Evolutionary conservation across 2,888 invertebrate genomes (phyloP), one percentile per base, ranked within the genome.

Genomic region (Netelia inedita): DNA sequence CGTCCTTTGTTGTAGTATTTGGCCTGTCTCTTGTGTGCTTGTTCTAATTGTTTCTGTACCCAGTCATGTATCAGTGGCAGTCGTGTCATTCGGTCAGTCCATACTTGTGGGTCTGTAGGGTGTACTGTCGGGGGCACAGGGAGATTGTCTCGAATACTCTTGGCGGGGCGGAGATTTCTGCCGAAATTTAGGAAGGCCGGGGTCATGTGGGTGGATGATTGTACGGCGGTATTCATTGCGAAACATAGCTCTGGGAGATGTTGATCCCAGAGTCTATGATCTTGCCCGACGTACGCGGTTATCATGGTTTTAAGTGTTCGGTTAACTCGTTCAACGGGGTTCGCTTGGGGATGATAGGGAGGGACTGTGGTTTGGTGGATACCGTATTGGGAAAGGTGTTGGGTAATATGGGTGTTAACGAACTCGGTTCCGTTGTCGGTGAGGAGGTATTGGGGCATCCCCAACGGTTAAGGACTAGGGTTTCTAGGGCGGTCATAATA

Each of bases 151-250:
- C 73, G 46, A 1, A 83, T 5, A 0, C 53, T 71, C 5, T 73
- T 78, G 0, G 88, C 75, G 23, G 85, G 75, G 1, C 68, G 11
- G 5, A 86, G 23, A 21, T 89, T 86, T 19, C 87, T 72, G 0
- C 87, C 85, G 71, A 86, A 90, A 28, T 89, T 91, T 2, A 92
- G 73, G 35, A 89, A 90, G 0, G 90, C 88, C 1, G 90, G 89
- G 1, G 88, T 79, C 59, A 86, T 89, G 0, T 89, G 87, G 10
- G 90, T 91, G 2, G 88, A 87, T 10, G 89, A 88, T 10, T 90
- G 89, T 0, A 78, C 63, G 0, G 88, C 72, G 2, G 89, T 87
- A 65, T 91, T 91, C 0, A 89, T 66, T 0, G 90, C 90, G 10
- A 90, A 88, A 10, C 59, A 82, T 1, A 91, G 76, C 46, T 92